Base-by-base conservation (phyloP, 2,888 invertebrate species). In the Philereme vetulata region DNA sequence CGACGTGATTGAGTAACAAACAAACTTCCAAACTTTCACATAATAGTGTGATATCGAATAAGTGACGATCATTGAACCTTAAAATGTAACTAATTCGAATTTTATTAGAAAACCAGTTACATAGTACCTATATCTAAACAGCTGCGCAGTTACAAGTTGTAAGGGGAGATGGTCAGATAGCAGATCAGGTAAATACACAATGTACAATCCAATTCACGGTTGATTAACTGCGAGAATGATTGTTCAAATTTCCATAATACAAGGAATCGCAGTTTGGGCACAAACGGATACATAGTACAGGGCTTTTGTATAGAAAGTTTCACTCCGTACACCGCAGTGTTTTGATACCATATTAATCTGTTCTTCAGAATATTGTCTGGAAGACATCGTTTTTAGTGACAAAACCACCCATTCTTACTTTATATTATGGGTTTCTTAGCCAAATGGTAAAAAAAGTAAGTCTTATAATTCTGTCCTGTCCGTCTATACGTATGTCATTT, bases 191-290 rank as follows among this genome's bases (percentile, higher is more conserved):
- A 57, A 62, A 60, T 61, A 66, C 47, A 64, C 49, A 58, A 43
- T 57, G 56, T 50, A 69, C 61, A 67, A 64, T 62, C 52, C 51
- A 51, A 48, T 67, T 67, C 65, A 70, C 62, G 70, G 64, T 58
- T 67, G 70, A 70, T 70, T 70, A 70, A 70, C 61, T 70, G 60
- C 50, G 51, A 51, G 63, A 70, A 66, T 70, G 56, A 67, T 70
- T 61, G 67, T 65, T 57, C 53, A 51, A 59, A 70, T 70, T 67
- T 67, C 45, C 70, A 70, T 67, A 70, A 70, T 56, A 65, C 65
- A 67, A 65, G 67, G 63, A 67, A 67, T 70, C 60, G 61, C 61
- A 56, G 65, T 62, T 62, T 51, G 45, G 44, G 21, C 51, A 10
- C 34, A 56, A 36, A 51, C 21, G 21, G 21, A 9, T 34, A 33